phyloP scores from a whole-genome alignment of 2,888 invertebrate species.

The Acanthosepion lycidas region DNA sequence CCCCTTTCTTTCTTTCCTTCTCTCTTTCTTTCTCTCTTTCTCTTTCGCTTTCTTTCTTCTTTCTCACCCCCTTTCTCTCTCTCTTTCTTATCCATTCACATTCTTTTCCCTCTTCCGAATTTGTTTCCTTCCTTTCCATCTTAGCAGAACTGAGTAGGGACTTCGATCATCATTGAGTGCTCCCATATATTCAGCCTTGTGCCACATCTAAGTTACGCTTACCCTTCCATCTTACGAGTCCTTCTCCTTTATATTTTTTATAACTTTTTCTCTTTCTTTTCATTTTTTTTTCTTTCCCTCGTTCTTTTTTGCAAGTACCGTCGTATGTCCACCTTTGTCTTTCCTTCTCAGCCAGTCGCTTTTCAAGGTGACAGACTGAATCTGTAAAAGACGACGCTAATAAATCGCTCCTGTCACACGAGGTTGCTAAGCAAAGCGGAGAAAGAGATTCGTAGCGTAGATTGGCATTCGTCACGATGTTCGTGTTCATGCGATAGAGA shows the following conservation, averaged over 20 bases:
- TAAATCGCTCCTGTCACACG: background rate
- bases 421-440: background rate
- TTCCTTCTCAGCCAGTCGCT: background rate
- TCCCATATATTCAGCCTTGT: too few species aligned
- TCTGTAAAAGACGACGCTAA: background rate
- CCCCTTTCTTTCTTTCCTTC: background rate
- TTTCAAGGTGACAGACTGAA: background rate
- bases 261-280: background rate
- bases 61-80: background rate
- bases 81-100: background rate
- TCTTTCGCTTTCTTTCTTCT: background rate
- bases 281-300: background rate
- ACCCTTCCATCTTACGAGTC: too few species aligned
- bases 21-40: background rate
- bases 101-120: background rate
- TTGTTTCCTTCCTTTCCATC: too few species aligned
- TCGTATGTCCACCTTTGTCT: background rate
- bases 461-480: background rate
- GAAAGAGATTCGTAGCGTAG: background rate
- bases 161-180: too few species aligned
- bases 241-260: background rate
- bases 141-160: too few species aligned
- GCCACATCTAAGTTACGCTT: too few species aligned
- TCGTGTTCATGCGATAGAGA: constrained; percentile 4
- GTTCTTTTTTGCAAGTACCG: background rate